These are phyloP conservation scores for Anorthoa munda DNA, from an alignment of 2,888 invertebrate species.

Conservation along the genomic window DNA sequence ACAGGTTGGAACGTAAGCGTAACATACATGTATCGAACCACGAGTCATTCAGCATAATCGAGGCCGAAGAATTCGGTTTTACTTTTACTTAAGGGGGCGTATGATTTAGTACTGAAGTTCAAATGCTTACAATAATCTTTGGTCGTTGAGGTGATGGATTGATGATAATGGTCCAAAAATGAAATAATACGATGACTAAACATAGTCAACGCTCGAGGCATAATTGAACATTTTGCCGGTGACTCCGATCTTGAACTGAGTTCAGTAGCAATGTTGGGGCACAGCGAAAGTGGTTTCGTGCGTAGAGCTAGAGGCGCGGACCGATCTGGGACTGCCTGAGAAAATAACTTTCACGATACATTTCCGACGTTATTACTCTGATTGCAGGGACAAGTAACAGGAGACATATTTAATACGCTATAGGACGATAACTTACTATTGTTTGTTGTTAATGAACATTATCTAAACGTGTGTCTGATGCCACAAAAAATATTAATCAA, in stretches of 20 bases:
- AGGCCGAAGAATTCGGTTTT: slow-evolving; percentile 13
- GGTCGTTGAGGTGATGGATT: slow-evolving; percentile 36
- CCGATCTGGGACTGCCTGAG: slow-evolving; percentile 84
- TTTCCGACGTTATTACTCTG: slow-evolving; percentile 82
- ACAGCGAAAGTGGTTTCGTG: slow-evolving; percentile 88
- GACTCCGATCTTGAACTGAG: slow-evolving; percentile 72
- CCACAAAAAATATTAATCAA: too few relatives aligned
- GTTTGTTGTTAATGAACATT: slow-evolving; percentile 17
- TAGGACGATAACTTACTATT: slow-evolving; percentile 22
- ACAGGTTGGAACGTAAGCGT: slow-evolving; percentile 14
- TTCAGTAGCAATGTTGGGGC: slow-evolving; percentile 77
- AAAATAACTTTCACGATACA: slow-evolving; percentile 90
- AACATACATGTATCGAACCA: slow-evolving; percentile 15
- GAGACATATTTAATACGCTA: slow-evolving; percentile 27
- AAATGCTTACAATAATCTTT: slow-evolving; percentile 14
- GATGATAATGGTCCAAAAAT: slow-evolving; percentile 32
- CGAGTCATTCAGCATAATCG: slow-evolving; percentile 16
- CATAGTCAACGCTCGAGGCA: slow-evolving; percentile 29
- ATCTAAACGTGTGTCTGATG: slow-evolving; percentile 27
- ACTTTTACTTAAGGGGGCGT: slow-evolving; percentile 12
- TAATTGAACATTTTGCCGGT: slow-evolving; percentile 36
- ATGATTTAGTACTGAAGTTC: slow-evolving; percentile 11
- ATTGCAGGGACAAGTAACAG: slow-evolving; percentile 77
- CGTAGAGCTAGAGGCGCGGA: slow-evolving; percentile 77
- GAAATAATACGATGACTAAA: slow-evolving; percentile 32